These are phyloP conservation scores for Lordiphosa andalusiaca DNA, from an alignment of 2,888 invertebrate species.

Conservation along the genomic window DNA sequence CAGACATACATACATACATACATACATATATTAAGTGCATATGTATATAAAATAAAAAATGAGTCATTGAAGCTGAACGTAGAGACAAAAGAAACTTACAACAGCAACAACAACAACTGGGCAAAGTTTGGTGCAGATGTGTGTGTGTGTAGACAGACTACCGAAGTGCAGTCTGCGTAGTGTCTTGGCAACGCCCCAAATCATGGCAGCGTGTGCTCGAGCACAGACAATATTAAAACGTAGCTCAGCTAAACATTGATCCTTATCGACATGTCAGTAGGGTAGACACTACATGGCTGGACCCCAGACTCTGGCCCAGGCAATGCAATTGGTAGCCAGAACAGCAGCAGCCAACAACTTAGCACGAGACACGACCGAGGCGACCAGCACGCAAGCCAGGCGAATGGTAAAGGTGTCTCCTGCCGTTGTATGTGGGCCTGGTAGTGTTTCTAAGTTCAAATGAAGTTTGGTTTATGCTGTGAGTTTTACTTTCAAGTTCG, in stretches of 20 bases:
- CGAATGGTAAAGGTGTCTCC: not conserved
- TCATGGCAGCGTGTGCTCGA: constrained; percentile 48
- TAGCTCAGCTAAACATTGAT: constrained; percentile 73
- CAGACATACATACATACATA: constrained; percentile 7
- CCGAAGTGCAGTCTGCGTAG: constrained; percentile 1
- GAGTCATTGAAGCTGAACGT: constrained; percentile 21
- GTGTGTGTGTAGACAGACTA: not conserved
- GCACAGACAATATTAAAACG: constrained; percentile 59
- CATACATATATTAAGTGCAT: constrained; percentile 33
- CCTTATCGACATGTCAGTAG: constrained; percentile 71
- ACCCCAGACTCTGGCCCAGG: constrained; percentile 2
- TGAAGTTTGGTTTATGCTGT: too few relatives aligned
- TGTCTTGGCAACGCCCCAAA: constrained; percentile 58
- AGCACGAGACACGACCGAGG: constrained; percentile 53
- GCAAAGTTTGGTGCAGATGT: not conserved
- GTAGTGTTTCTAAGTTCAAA: too few relatives aligned
- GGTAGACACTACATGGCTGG: constrained; percentile 9
- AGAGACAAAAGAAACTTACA: constrained; percentile 7
- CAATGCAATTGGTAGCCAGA: constrained; percentile 59
- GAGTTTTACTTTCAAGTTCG: constrained; percentile 9
- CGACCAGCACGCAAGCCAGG: constrained; percentile 26
- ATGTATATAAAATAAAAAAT: constrained; percentile 20
- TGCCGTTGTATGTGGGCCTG: not conserved
- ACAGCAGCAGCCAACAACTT: constrained; percentile 60
- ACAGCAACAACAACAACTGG: constrained; percentile 2